Evolutionary conservation across 2,113 vertebrate species (phyloP).

Genomic region (Chloropsis cyanopogon): DNA sequence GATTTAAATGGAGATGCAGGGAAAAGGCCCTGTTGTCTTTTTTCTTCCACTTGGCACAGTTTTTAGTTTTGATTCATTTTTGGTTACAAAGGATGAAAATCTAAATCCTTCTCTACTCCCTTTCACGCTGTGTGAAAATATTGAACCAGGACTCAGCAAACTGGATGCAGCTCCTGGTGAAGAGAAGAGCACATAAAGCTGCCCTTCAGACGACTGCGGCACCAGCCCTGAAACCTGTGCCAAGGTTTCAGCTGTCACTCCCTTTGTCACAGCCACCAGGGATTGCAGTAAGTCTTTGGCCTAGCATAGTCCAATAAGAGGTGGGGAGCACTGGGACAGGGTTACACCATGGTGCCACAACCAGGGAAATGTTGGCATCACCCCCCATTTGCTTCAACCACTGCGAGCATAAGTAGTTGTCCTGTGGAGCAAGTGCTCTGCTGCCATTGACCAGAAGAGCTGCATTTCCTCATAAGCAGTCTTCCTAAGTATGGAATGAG

Average conservation of each 20-base stretch:
- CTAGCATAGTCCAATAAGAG: not conserved
- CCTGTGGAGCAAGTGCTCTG: not conserved
- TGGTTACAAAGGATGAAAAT: not conserved
- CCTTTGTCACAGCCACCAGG: not conserved
- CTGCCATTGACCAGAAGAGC: not conserved
- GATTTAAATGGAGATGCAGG: conserved; percentile 22
- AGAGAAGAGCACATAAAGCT: not conserved
- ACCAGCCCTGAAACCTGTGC: not conserved
- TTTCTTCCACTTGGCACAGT: not conserved
- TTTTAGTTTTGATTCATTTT: conserved; percentile 5
- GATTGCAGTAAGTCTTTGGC: not conserved
- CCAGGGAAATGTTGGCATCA: not conserved
- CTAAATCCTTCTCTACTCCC: not conserved
- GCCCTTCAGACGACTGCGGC: not conserved
- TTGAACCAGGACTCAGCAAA: not conserved
- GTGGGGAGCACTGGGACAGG: accelerated
- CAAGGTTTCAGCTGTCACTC: not conserved
- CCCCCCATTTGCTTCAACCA: not conserved
- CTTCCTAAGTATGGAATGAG: not conserved
- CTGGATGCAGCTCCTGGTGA: not conserved
- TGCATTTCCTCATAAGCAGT: not conserved
- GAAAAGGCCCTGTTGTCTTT: not conserved
- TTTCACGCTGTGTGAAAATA: not conserved
- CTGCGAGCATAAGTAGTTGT: not conserved
- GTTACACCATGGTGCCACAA: not conserved